Evolutionary conservation across 1,140 invertebrate species (phyloP), one percentile per base, ranked within the genome.

Genomic region (Dolichoris vasculosae): DNA sequence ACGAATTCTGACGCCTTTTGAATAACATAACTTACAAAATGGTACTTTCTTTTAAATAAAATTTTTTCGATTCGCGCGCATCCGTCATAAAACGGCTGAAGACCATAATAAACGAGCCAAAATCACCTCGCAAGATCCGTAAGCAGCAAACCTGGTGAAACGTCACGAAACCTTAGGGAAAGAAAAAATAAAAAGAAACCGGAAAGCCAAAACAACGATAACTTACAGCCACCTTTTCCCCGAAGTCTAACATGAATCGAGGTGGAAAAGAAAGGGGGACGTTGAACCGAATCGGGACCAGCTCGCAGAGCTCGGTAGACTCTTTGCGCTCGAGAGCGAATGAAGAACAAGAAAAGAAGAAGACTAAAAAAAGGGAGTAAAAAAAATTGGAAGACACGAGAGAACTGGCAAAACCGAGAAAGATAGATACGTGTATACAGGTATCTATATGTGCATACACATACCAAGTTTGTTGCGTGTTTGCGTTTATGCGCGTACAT

Each of bases 201-300:
- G 51, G 46, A 71, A 71, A 85, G 83, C 77, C 67, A 82, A 76
- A 85, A 79, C 71, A 85, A 85, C 77, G 80, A 85, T 85, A 85
- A 85, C 13, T 85, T 85, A 84, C 64, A 43, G 83, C n/a, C 48
- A 63, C 67, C 64, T 80, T 84, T 85, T 85, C 83, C 77, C 35
- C 85, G 85, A 82, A 82, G 85, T 86, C 73, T 69, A 76, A 85
- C 84, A 76, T 82, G 84, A 85, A 77, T 83, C 71, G 79, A 81
- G 82, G 32, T 87, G 82, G 77, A 67, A 81, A 87, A 87, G 82
- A 84, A 87, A 81, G 63, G 46, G 83, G 83, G 71, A 81, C 82
- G 73, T 84, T 85, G 86, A 86, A 86, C 85, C 76, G 80, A 86
- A 86, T 86, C 81, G 80, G 51, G 73, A 69, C 84, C 59, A 67